Base-by-base conservation (phyloP, 1,140 invertebrate species). In the Euglossa dilemma region DNA sequence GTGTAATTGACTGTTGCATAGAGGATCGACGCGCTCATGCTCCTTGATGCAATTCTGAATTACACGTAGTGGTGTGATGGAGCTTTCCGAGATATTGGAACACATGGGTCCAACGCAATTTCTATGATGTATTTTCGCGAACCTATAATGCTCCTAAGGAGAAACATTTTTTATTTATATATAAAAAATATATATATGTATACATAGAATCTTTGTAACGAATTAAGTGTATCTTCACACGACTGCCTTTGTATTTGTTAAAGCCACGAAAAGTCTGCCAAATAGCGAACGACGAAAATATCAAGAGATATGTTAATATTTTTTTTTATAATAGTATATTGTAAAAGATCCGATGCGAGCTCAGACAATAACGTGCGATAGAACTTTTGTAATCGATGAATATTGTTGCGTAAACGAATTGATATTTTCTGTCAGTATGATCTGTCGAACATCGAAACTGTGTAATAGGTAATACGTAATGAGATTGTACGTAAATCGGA, bases 51-150 rank as follows among this genome's bases (percentile, higher is more conserved):
- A 87, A 89, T 88, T 86, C 69, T 85, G 66, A 54, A 80, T 91
- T 91, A 90, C 90, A 84, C 47, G 77, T 74, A 83, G 84, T 9
- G 54, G 82, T 91, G 91, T 90, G 90, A 92, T 85, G 86, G 84
- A 91, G 83, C 78, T 90, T 83, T 70, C 8, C 43, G 36, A 75
- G 69, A 70, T 16, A 4, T 50, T 76, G 57, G 43, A 87, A 74
- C 9, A 45, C 50, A 61, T 72, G 50, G 63, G 59, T 83, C 61
- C 75, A 80, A 86, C 67, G 70, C 59, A 84, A 89, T 86, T 86
- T 85, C 61, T 67, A 56, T 54, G 69, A 63, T 75, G n/a, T 82
- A 79, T 36, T 83, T 56, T 80, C 71, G 56, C 69, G 45, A 85
- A 85, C 25, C 64, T 78, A n/a, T 66, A 57, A 82, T 63, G 18